phyloP scores from a whole-genome alignment of 1,140 invertebrate genomes.

The Heliconius nattereri region DNA sequence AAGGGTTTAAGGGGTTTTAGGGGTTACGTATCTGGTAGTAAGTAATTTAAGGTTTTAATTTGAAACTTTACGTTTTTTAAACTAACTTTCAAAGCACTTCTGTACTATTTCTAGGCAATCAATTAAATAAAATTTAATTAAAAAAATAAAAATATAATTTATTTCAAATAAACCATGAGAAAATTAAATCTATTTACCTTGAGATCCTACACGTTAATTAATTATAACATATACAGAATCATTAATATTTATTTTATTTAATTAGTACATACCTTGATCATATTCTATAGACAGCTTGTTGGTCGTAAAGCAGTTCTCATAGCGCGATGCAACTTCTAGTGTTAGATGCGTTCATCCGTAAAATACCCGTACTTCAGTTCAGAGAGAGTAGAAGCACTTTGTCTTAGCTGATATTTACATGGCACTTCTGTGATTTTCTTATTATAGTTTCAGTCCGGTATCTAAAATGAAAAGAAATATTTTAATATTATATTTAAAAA shows the following conservation, averaged over 20 bases:
- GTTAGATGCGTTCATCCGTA: constrained; percentile 23
- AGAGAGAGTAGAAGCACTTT: not conserved
- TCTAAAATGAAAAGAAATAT: not conserved
- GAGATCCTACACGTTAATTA: too few relatives aligned
- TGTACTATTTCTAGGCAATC: too few relatives aligned
- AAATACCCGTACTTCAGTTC: not conserved
- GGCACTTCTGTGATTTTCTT: constrained; percentile 1
- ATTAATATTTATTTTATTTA: not conserved
- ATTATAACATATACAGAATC: too few relatives aligned
- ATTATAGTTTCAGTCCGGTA: not conserved
- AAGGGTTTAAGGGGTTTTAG: too few relatives aligned
- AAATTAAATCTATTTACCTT: too few relatives aligned
- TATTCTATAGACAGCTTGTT: constrained; percentile 55
- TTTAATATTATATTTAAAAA: not conserved
- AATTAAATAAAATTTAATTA: too few relatives aligned
- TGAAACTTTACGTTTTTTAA: too few relatives aligned
- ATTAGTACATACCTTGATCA: constrained; percentile 59
- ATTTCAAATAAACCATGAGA: too few relatives aligned
- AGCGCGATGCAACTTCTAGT: constrained; percentile 39
- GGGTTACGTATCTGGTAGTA: too few relatives aligned
- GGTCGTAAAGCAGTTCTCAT: constrained; percentile 48
- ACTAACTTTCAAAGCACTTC: too few relatives aligned
- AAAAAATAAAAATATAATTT: too few relatives aligned
- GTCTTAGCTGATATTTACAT: constrained; percentile 14
- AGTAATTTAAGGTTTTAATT: too few relatives aligned